Conservation (phyloP, 2,113 vertebrate genomes). For the Xenopus laevis region DNA sequence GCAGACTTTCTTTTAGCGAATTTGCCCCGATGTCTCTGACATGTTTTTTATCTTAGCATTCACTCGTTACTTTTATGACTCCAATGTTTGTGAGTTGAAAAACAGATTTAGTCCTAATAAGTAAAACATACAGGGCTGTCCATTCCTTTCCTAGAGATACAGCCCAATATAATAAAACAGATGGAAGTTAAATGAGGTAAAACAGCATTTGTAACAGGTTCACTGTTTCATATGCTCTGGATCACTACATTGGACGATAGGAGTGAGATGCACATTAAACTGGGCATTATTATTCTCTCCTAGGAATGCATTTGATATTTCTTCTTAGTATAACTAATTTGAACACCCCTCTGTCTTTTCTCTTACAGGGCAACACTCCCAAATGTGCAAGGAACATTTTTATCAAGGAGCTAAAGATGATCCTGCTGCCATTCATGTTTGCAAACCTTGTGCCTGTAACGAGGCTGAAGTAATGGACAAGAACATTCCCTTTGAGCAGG, state of each 20-base stretch:
- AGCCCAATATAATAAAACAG: constrained; percentile 64
- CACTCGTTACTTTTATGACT: no score
- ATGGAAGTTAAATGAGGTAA: constrained; percentile 81
- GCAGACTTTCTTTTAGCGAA: no score
- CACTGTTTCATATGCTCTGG: constrained; percentile 80
- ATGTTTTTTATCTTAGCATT: no score
- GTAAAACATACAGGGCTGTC: constrained; percentile 14
- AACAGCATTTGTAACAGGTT: constrained; percentile 75
- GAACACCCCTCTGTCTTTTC: constrained; percentile 71
- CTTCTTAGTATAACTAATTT: constrained; percentile 68
- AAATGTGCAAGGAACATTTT: constrained; percentile 77
- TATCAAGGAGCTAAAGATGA: constrained; percentile 70
- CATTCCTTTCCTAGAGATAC: constrained; percentile 59
- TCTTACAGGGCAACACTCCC: constrained; percentile 80
- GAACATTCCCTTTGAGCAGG: constrained; percentile 67
- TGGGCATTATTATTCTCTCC: constrained; percentile 72
- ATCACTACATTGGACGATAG: constrained; percentile 79
- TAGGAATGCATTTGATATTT: constrained; percentile 75
- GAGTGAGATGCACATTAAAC: constrained; percentile 77
- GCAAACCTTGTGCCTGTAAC: constrained; percentile 76
- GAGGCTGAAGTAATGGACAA: constrained; percentile 65
- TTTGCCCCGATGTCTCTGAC: no score
- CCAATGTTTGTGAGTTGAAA: background rate
- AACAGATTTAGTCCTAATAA: no score
- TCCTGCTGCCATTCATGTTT: constrained; percentile 69